Evolutionary conservation across 2,797 vertebrate species (phyloP), one percentile per base, ranked within the genome.

Genomic region (Todus mexicanus): DNA sequence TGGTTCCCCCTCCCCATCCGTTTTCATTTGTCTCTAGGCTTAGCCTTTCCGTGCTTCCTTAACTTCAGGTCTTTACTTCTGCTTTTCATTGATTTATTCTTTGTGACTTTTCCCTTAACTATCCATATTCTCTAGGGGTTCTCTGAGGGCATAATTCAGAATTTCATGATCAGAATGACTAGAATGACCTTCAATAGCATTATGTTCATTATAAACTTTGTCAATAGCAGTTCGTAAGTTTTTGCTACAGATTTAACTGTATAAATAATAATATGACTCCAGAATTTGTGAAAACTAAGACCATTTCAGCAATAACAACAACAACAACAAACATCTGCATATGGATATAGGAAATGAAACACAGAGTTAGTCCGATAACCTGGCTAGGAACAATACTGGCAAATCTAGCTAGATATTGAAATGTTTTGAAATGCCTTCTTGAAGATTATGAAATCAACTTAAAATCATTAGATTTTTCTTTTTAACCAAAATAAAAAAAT

Each of bases 61-160:
- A 76, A 94, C 63, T 92, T 93, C 70, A 90, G 57, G 82, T 87
- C 89, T 94, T 94, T 71, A 38, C 56, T 86, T 90, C 65, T 82
- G 48, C 87, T 82, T 93, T 38, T 79, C 60, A 75, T 71, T 92
- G 95, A 94, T 93, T 95, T 92, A 96, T 96, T 72, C 85, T 74
- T 93, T 92, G 20, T 96, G 96, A 94, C 92, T 95, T 91, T 84
- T 59, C 35, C 61, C 43, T 83, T 73, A 93, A 84, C 68, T 89
- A 50, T 61, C 60, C 15, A 12, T 84, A 51, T 82, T 92, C 92
- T 95, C 50, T 60, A 79, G 50, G 87, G 84, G 22, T 79, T 63
- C 68, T 90, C 94, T 89, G 59, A 84, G 78, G 93, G 79, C 63
- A 85, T 93, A 75, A 90, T 80, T 93, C 61, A 80, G 84, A 96